Evolutionary conservation across 2,888 invertebrate genomes (phyloP).

Genomic region (Leptinotarsa juncta): DNA sequence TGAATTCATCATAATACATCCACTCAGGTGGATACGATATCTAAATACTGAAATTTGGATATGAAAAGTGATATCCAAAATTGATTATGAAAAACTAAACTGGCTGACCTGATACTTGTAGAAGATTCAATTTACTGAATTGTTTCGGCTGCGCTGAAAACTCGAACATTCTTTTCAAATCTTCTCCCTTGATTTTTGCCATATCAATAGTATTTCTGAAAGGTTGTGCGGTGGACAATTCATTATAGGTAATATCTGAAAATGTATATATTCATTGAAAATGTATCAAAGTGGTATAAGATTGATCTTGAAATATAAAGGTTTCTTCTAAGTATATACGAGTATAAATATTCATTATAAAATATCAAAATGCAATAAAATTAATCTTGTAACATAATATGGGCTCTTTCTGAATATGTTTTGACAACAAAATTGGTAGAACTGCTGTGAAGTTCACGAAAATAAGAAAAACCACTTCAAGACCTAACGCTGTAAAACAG

Average conservation of each 20-base stretch:
- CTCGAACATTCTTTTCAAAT: slow-evolving; percentile 75
- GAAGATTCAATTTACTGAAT: slow-evolving; percentile 46
- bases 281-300: not conserved
- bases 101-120: slow-evolving; percentile 30
- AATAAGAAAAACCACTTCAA: too few relatives aligned
- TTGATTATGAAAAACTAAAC: not conserved
- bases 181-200: slow-evolving; percentile 75
- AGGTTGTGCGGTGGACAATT: slow-evolving; percentile 77
- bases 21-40: too few relatives aligned
- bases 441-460: too few relatives aligned
- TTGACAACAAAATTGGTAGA: too few relatives aligned
- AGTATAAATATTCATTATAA: not conserved
- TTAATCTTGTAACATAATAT: too few relatives aligned
- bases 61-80: too few relatives aligned
- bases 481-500: too few relatives aligned
- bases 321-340: too few relatives aligned
- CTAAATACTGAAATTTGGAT: too few relatives aligned
- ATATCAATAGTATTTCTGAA: slow-evolving; percentile 82
- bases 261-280: not conserved
- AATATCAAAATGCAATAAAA: not conserved
- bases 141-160: slow-evolving; percentile 54
- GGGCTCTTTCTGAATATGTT: too few relatives aligned
- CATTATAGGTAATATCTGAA: slow-evolving; percentile 79
- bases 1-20: too few relatives aligned
- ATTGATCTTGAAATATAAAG: too few relatives aligned